phyloP scores from a whole-genome alignment of 2,888 invertebrate species.

The Drosophila cyrtoloma region DNA sequence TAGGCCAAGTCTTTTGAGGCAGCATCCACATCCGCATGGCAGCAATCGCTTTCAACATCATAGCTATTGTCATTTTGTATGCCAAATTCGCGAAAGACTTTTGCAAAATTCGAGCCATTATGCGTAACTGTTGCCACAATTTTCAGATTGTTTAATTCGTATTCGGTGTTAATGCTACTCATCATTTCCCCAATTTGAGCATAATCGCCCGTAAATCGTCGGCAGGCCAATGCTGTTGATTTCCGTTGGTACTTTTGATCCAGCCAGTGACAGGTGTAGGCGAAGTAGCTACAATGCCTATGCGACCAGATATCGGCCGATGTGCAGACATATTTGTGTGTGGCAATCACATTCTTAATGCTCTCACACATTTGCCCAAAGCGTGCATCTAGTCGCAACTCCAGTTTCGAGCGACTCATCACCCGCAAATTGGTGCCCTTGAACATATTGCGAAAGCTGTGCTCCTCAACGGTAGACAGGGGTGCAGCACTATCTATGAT shows the following conservation, averaged over 20 bases:
- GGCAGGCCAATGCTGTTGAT: constrained; percentile 35
- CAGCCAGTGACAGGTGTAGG: constrained; percentile 53
- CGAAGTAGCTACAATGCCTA: constrained; percentile 15
- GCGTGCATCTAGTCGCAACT: constrained; percentile 21
- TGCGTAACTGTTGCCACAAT: constrained; percentile 42
- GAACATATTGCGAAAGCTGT: constrained; percentile 46
- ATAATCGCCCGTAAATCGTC: constrained; percentile 14
- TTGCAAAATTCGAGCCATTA: neutral
- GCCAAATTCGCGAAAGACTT: constrained; percentile 29
- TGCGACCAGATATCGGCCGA: constrained; percentile 34
- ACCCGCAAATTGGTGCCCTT: constrained; percentile 36
- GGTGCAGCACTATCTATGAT: constrained; percentile 42
- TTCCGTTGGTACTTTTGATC: constrained; percentile 41
- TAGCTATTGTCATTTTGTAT: constrained; percentile 6
- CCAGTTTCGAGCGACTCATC: constrained; percentile 23
- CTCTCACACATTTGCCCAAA: constrained; percentile 29
- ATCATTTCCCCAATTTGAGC: constrained; percentile 33
- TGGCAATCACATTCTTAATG: constrained; percentile 20
- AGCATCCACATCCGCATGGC: neutral
- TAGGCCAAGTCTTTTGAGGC: neutral
- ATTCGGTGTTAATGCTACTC: constrained; percentile 31
- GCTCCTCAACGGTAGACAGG: constrained; percentile 32
- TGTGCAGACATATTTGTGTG: constrained; percentile 44
- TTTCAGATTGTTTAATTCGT: constrained; percentile 32
- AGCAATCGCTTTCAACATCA: neutral